Evolutionary conservation across 2,888 invertebrate species (phyloP).

Genomic region (Erpobdella octoculata): DNA sequence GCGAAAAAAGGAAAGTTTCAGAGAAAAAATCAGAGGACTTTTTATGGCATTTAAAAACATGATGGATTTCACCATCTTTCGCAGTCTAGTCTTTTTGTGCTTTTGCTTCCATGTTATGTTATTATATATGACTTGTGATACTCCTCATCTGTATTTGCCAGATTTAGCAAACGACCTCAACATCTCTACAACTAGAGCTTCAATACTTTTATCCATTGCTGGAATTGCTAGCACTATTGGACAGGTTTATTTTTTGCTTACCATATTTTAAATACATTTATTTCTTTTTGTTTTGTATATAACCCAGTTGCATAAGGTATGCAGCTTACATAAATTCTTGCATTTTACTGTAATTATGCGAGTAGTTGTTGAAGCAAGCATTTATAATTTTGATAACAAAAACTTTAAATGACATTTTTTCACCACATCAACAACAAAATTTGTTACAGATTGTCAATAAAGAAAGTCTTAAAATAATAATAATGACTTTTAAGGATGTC

Average conservation of each 20-base stretch:
- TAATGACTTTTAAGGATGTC: too few species aligned
- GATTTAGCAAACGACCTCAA: conserved; percentile 59
- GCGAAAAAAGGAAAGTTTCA: neutral
- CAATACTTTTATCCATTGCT: conserved; percentile 73
- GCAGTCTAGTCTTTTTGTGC: conserved; percentile 42
- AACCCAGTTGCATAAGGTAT: neutral
- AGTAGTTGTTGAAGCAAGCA: too few species aligned
- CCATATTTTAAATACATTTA: neutral
- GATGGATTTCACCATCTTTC: conserved; percentile 45
- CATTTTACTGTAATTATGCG: too few species aligned
- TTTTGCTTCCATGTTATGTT: conserved; percentile 73
- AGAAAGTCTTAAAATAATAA: too few species aligned
- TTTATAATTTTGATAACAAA: too few species aligned
- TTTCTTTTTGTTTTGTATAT: neutral
- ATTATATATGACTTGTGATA: conserved; percentile 80
- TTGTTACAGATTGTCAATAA: too few species aligned
- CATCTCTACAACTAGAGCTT: conserved; percentile 48
- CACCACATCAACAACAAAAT: too few species aligned
- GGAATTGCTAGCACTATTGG: conserved; percentile 73
- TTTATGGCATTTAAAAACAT: conserved; percentile 43
- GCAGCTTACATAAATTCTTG: too few species aligned
- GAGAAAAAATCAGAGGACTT: conserved; percentile 32
- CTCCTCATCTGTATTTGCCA: conserved; percentile 84
- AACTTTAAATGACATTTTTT: too few species aligned
- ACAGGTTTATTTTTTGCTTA: conserved; percentile 16